These are phyloP conservation scores for Drosophila melanogaster DNA, from an alignment of 1,140 invertebrate genomes.

Conservation along the genomic window DNA sequence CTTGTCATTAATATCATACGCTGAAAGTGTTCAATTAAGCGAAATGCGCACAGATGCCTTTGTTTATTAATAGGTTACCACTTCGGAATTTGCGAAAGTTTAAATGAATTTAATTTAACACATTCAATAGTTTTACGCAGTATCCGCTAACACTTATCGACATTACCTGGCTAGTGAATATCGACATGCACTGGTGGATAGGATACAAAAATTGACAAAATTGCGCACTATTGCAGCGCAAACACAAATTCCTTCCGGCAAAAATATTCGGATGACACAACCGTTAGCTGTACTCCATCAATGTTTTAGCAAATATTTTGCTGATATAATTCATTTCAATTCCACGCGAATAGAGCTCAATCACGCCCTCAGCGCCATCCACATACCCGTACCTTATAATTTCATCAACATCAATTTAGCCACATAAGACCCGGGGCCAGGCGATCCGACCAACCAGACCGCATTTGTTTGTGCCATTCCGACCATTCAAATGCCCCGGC, in stretches of 20 bases:
- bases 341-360: constrained; percentile 35
- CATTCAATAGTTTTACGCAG: background rate
- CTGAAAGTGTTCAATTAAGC: background rate
- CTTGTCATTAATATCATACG: background rate
- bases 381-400: constrained; percentile 20
- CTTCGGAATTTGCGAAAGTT: background rate
- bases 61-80: background rate
- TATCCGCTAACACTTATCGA: background rate
- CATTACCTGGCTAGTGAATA: no score
- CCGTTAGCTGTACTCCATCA: constrained; percentile 15
- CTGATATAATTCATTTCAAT: constrained; percentile 45
- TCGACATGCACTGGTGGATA: no score
- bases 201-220: background rate
- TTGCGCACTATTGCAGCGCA: background rate
- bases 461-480: constrained; percentile 41
- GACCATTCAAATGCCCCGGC: constrained; percentile 56
- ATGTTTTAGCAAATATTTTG: constrained; percentile 38
- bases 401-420: constrained; percentile 44
- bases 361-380: constrained; percentile 22
- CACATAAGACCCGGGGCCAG: constrained; percentile 28
- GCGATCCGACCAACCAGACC: constrained; percentile 6
- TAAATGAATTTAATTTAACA: background rate
- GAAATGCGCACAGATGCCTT: background rate
- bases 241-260: background rate
- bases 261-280: constrained; percentile 15